Base-by-base conservation (phyloP, 2,888 invertebrate species). In the Idaea biselata region DNA sequence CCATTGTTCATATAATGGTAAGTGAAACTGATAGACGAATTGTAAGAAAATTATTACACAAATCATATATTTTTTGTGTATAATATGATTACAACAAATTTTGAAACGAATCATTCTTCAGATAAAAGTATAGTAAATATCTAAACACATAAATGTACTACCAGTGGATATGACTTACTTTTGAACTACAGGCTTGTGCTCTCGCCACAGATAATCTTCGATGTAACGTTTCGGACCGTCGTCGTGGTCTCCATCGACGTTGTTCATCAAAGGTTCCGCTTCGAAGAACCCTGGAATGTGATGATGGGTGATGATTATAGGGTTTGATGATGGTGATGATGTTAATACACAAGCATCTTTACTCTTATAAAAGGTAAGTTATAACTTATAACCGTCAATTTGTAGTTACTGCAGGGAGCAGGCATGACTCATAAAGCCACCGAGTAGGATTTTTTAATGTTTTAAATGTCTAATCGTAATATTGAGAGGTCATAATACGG, bases 221-320 rank as follows among this genome's bases (percentile, higher is more conserved):
- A 91, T 91, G 81, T 91, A 93, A 64, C 88, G 83, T 73, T 93
- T 93, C 62, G 79, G 85, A 44, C 77, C 78, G 54, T 91, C 89
- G 32, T 92, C 88, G 69, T 89, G 90, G 71, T 94, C 94, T 32
- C 88, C 89, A 68, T 94, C 94, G 68, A 93, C 90, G 84, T 94
- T 94, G 83, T 94, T 95, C 88, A 96, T 95, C 73, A 96, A 93
- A 16, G 96, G 96, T 86, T 96, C 96, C 78, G 96, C 93, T 90
- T 96, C 96, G 75, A 94, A 94, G 71, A 93, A 94, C 79, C 93
- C 93, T 92, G 91, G 73, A 91, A 90, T 44, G 44, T 44, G 44
- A 44, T 44, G 44, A 11, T 44, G 44, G 11, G 44, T 44, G 44
- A 44, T 44, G 44, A 44, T 14, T 60, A 53, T 31, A 61, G 17